phyloP scores from a whole-genome alignment of 2,113 vertebrate species.

The Clarias macrocephalus region DNA sequence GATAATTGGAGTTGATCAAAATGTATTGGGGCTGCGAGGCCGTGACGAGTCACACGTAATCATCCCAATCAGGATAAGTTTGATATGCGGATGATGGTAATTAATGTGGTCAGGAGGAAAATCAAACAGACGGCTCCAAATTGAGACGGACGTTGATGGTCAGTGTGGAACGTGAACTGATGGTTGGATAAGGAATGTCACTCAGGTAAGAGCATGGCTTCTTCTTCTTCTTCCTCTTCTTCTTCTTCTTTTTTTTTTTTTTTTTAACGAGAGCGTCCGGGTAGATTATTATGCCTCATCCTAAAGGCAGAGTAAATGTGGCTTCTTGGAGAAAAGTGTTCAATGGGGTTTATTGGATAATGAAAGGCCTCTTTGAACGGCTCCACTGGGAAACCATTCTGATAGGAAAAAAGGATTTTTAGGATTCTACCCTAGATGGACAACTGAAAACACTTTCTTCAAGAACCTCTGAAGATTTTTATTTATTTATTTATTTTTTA shows the following conservation, averaged over 20 bases:
- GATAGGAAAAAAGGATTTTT: background rate
- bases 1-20: constrained; percentile 31
- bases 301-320: background rate
- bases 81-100: constrained; percentile 41
- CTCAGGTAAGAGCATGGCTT: background rate
- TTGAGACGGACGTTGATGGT: constrained; percentile 28
- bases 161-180: background rate
- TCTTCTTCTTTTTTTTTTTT: background rate
- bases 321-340: background rate
- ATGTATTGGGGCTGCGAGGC: constrained; percentile 1
- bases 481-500: background rate
- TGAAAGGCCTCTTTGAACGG: background rate
- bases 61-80: constrained; percentile 28
- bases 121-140: constrained; percentile 39
- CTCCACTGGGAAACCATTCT: background rate
- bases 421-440: background rate
- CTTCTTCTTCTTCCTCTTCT: background rate
- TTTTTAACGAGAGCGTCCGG: background rate
- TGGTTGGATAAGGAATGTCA: background rate
- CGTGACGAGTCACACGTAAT: constrained; percentile 36
- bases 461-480: background rate
- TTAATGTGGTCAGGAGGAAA: constrained; percentile 41
- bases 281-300: too few relatives aligned
- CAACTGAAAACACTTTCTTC: background rate
- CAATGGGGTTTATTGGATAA: background rate